Conservation (phyloP, 30 jellyfish, hydroid and myxozoan species). For the Hydra vulgaris region DNA sequence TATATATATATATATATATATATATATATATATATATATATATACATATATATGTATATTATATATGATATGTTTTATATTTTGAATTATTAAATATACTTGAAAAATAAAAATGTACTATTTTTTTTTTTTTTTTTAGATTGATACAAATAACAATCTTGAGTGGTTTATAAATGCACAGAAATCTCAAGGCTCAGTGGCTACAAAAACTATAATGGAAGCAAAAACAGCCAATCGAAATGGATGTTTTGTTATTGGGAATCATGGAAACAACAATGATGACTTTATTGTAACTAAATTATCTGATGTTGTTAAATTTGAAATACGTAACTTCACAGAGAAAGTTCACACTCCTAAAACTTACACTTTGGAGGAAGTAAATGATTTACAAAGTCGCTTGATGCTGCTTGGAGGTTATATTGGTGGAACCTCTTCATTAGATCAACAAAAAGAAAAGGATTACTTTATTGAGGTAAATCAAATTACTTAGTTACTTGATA, state of each 20-base stretch:
- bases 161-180: constrained; percentile 62
- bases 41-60: too few relatives aligned
- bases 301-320: constrained; percentile 5
- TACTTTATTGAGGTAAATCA: constrained; percentile 39
- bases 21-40: too few relatives aligned
- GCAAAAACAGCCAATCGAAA: constrained; percentile 51
- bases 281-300: constrained; percentile 12
- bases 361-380: constrained; percentile 32
- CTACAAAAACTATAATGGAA: constrained; percentile 47
- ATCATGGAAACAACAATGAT: constrained; percentile 12
- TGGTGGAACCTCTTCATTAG: background rate
- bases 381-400: constrained; percentile 54
- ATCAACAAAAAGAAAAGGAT: constrained; percentile 22
- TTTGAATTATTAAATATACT: too few relatives aligned
- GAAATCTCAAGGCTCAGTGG: constrained; percentile 58
- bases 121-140: background rate
- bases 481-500: background rate
- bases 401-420: constrained; percentile 48
- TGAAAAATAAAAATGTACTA: too few relatives aligned
- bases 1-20: too few relatives aligned
- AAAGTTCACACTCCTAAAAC: background rate
- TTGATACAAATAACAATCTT: background rate
- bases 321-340: background rate
- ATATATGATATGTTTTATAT: background rate
- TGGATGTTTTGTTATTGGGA: constrained; percentile 52